These are phyloP conservation scores for Ptilorrhoa leucosticta DNA, from an alignment of 2,113 vertebrate species.

Conservation along the genomic window DNA sequence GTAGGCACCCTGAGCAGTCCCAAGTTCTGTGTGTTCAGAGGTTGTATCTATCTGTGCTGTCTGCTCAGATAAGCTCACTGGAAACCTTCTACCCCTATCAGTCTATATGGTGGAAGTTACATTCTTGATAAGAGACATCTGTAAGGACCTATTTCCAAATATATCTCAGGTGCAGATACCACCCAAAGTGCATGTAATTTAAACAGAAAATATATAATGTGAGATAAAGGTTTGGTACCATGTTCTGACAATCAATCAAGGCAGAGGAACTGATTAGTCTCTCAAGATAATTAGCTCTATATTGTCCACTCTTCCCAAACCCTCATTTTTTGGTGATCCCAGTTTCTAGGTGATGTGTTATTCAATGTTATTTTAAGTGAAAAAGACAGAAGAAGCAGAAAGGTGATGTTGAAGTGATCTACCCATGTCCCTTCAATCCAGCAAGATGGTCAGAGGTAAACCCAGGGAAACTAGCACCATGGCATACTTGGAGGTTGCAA, in stretches of 20 bases:
- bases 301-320: neutral
- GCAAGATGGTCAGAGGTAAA: neutral
- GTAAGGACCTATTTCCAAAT: neutral
- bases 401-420: neutral
- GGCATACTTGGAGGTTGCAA: neutral
- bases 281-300: neutral
- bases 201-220: accelerated
- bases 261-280: neutral
- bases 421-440: neutral
- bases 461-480: neutral
- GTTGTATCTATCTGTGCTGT: accelerated
- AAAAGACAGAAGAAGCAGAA: neutral
- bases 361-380: neutral
- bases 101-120: neutral
- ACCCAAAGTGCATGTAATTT: neutral
- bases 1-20: neutral
- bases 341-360: neutral
- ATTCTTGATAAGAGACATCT: neutral
- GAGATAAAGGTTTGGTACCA: neutral
- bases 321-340: neutral
- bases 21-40: neutral
- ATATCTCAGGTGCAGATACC: neutral
- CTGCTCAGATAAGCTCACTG: neutral
- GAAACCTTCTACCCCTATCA: neutral
- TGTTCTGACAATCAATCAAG: neutral